A percentile compares a stretch with the other conserved stretches of the same genome.
Conservation (phyloP, 1,140 invertebrate genomes). For the Pantala flavescens region DNA sequence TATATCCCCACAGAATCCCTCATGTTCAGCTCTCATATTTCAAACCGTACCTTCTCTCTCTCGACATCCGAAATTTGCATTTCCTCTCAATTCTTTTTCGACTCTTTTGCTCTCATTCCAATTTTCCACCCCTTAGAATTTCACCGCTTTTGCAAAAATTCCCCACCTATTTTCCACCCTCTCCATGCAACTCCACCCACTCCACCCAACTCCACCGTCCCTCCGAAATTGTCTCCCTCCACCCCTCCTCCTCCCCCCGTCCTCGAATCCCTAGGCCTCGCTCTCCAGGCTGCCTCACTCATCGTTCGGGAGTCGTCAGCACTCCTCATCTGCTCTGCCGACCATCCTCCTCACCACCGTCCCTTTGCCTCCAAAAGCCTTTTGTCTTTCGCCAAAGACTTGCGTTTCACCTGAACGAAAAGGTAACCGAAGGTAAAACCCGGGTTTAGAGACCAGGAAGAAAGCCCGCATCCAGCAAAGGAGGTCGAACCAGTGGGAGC, state of each 20-base stretch:
- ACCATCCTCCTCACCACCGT: background rate
- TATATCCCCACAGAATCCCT: background rate
- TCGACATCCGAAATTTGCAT: background rate
- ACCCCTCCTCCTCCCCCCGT: background rate
- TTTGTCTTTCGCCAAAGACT: background rate
- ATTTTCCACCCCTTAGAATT: background rate
- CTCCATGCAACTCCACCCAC: background rate
- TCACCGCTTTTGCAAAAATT: no score
- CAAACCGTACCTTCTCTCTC: background rate
- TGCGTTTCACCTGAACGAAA: background rate
- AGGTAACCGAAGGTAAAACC: background rate
- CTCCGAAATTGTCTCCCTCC: background rate
- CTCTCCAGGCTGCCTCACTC: background rate
- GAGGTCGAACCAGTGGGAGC: background rate
- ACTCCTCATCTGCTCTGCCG: background rate
- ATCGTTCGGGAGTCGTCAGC: background rate
- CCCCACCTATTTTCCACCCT: no score
- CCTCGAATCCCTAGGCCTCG: background rate
- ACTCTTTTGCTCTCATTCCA: background rate
- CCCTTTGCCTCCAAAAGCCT: background rate
- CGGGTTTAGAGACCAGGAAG: background rate
- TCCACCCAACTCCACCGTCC: background rate
- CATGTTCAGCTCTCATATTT: background rate
- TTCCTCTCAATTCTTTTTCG: background rate
- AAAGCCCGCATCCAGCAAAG: background rate